Conservation (phyloP, 2,113 vertebrate species). For the Oxygymnocypris stewartii region DNA sequence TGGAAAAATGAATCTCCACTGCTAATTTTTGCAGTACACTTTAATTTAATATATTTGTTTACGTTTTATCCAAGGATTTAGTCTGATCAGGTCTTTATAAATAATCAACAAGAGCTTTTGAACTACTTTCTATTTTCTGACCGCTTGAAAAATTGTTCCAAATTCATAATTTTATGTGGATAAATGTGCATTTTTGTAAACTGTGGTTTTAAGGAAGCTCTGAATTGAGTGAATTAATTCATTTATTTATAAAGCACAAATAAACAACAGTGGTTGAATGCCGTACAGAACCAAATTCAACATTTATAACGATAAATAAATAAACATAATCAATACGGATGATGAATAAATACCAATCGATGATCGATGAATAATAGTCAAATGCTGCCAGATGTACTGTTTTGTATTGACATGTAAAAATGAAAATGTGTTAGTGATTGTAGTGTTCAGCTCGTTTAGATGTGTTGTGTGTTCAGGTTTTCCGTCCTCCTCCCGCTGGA, state of each 20-base stretch:
- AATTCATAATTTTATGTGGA: too few relatives aligned
- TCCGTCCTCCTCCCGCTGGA: conserved; percentile 82
- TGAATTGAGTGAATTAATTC: neutral
- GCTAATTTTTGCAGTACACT: too few relatives aligned
- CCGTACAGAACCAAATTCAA: neutral
- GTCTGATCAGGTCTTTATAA: neutral
- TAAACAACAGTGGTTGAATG: neutral
- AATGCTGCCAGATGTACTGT: neutral
- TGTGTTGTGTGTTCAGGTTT: conserved; percentile 79
- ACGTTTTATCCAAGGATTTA: neutral
- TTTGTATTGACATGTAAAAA: neutral
- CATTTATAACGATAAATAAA: neutral
- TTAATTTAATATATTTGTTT: too few relatives aligned
- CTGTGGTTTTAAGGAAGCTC: neutral
- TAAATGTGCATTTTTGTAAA: neutral
- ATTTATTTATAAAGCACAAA: too few relatives aligned
- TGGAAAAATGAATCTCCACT: too few relatives aligned
- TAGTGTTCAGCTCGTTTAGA: neutral
- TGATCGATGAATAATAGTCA: neutral
- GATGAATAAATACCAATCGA: neutral
- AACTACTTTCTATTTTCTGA: too few relatives aligned
- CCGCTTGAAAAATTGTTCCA: neutral
- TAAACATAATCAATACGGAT: neutral
- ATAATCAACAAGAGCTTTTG: too few relatives aligned
- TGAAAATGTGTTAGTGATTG: neutral